Evolutionary conservation across 92 coral and sea anemone genomes (phyloP), one percentile per base, ranked within the genome.

Genomic region (Epizoanthus ramosus): DNA sequence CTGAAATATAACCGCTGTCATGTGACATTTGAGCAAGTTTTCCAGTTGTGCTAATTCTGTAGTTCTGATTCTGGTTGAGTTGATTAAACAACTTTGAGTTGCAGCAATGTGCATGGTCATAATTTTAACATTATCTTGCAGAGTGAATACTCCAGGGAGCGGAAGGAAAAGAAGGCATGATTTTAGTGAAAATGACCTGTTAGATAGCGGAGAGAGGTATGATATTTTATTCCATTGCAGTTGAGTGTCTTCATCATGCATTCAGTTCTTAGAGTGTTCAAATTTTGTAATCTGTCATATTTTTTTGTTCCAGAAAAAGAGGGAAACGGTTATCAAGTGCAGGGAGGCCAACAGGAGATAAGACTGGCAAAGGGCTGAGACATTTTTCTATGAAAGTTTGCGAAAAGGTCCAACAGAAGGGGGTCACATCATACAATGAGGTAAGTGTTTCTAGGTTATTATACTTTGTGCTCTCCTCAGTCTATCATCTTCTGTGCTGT

Each of bases 321-420:
- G 98, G 98, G 61, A 95, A 93, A 73, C 82, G 98, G 53, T 33
- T 97, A 25, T 92, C 96, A 52, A 92, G 92, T 82, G 94, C 93
- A 22, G 92, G 95, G 37, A 90, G 95, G 77, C 91, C 98, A 74
- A 87, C 87, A 22, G 95, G 95, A 22, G 99, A 97, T 73, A 97
- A 97, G 79, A 93, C 95, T 41, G 99, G 98, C n/a, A 97, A 97
- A 80, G 99, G 99, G 15, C 88, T 97, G 76, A 83, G 99, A 37
- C 99, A 97, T 92, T 97, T 97, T 73, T 94, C 99, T 23, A 97
- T 97, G 99, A 97, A 97, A 88, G 99, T 97, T 21, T 97, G 99
- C 60, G 99, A 97, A 85, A 97, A 97, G 82, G 99, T 97, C 58
- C 99, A 97, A 63, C 99, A 97, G 67, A 97, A 97, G 73, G 97